Base-by-base conservation (phyloP, 2,888 invertebrate genomes). In the Mesoligia furuncula region DNA sequence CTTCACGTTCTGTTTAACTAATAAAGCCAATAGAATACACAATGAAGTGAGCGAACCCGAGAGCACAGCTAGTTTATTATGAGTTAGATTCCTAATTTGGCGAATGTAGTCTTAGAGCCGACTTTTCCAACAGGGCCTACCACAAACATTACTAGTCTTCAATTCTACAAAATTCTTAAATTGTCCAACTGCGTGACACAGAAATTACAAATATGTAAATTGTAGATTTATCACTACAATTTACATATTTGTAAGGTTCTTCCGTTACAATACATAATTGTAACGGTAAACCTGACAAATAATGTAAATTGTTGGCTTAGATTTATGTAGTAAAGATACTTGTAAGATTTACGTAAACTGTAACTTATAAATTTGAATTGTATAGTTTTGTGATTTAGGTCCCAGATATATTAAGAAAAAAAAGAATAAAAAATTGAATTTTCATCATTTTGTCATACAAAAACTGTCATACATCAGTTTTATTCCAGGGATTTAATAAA, bases 361-460 rank as follows among this genome's bases (percentile, higher is more conserved):
- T 39, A 39, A 39, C 39, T 45, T 45, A 15, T 45, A 15, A 45
- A 45, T 45, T 13, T 9, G 2, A 45, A 45, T 45, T 45, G 45
- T 31, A 3, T 31, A 31, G 31, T 31, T 31, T 13, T 45, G 6
- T 17, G 6, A 20, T 7, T 0, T 7, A 51, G 0, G 39, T 1
- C 39, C 2, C n/a, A 45, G 27, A 42, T 45, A 45, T 48, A 0
- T 27, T 11, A 31, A 31, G 4, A 31, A 31, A 31, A 31, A 31
- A 1, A 45, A 0, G 0, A n/a, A 17, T n/a, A 31, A 31, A 31
- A 31, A 31, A 1, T 27, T 0, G 0, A n/a, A 17, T n/a, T n/a
- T 42, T 65, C 9, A 11, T 5, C 2, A 45, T 2, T 66, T 45
- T 27, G 42, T 2, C 24, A 15, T 8, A 42, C 2, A 42, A 65